Conservation (phyloP, 2,113 vertebrate species). For the Protobothrops flavoviridis region DNA sequence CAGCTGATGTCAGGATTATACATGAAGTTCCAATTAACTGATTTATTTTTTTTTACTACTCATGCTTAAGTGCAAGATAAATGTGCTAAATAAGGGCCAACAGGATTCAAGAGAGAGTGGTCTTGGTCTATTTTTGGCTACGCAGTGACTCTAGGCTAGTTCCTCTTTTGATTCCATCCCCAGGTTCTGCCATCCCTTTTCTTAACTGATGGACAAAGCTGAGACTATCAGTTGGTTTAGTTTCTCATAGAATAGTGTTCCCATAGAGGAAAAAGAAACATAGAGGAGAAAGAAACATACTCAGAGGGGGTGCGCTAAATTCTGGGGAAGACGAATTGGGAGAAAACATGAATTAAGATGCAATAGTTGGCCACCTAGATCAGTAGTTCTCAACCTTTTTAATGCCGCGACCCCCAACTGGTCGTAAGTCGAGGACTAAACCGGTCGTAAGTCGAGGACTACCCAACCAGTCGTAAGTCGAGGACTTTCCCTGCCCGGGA, state of each 20-base stretch:
- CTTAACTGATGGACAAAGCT: neutral
- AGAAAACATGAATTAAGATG: neutral
- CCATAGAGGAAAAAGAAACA: neutral
- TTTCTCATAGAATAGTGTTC: neutral
- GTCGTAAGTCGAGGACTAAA: too few relatives aligned
- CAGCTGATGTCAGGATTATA: neutral
- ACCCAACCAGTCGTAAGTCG: too few relatives aligned
- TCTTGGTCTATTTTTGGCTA: neutral
- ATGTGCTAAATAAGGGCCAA: neutral
- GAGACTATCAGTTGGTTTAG: neutral
- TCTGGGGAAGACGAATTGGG: neutral
- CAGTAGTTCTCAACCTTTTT: too few relatives aligned
- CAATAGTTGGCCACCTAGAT: neutral
- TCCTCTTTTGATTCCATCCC: neutral
- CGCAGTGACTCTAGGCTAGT: neutral
- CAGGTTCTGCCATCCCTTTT: neutral
- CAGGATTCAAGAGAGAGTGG: neutral
- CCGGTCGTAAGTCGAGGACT: too few relatives aligned
- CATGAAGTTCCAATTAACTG: neutral
- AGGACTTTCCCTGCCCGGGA: too few relatives aligned
- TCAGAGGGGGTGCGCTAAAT: neutral
- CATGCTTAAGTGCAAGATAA: neutral
- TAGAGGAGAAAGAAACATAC: neutral
- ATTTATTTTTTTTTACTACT: neutral
- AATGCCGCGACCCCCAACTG: too few relatives aligned